These are phyloP conservation scores for Candoia aspera DNA, from an alignment of 2,113 vertebrate genomes.

Conservation along the genomic window DNA sequence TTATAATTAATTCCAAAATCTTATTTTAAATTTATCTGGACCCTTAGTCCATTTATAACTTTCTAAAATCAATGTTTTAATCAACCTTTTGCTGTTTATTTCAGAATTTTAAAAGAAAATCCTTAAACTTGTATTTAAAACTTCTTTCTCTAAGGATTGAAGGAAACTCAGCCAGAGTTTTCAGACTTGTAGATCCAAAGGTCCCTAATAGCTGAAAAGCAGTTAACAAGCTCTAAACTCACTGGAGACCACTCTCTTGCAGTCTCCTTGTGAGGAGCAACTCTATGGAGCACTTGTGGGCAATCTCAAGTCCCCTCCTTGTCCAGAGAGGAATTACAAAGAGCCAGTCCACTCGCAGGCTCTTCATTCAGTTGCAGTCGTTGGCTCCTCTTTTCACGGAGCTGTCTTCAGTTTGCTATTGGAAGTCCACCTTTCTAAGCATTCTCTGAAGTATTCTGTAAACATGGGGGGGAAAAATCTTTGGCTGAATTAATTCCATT, in stretches of 20 bases:
- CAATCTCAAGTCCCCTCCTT: neutral
- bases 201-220: too few species aligned
- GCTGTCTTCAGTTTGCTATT: neutral
- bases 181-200: too few species aligned
- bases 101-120: too few species aligned
- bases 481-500: neutral
- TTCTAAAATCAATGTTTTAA: too few species aligned
- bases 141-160: too few species aligned
- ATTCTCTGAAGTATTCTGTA: neutral
- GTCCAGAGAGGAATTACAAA: neutral
- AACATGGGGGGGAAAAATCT: neutral
- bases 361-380: neutral
- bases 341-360: neutral
- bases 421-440: neutral
- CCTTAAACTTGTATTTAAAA: too few species aligned
- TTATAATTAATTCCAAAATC: too few species aligned
- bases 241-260: neutral
- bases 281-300: neutral
- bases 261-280: neutral
- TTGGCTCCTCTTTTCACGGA: neutral
- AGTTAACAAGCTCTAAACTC: neutral
- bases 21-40: too few species aligned
- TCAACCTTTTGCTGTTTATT: too few species aligned
- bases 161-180: too few species aligned
- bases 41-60: too few species aligned